These are phyloP conservation scores for Cheiracanthium punctorium DNA, from an alignment of 2,888 invertebrate genomes.

Conservation along the genomic window DNA sequence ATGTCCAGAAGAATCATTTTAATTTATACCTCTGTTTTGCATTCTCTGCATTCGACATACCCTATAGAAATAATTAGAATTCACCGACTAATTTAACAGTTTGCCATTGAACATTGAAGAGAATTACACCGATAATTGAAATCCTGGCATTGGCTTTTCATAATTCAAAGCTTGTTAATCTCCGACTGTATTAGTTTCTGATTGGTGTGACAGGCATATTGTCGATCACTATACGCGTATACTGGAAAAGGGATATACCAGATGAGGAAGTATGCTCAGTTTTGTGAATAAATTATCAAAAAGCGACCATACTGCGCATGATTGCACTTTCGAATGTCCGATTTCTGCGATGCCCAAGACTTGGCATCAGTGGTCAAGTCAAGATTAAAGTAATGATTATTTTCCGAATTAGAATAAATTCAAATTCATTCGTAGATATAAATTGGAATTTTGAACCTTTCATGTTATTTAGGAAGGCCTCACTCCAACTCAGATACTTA, in stretches of 20 bases:
- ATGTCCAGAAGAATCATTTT: neutral
- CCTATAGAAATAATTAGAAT: neutral
- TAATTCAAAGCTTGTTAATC: constrained; percentile 2
- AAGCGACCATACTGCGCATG: neutral
- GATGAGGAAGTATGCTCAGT: constrained; percentile 1
- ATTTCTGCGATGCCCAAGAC: too few relatives aligned
- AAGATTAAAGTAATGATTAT: too few relatives aligned
- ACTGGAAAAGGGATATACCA: neutral
- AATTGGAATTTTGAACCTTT: too few relatives aligned
- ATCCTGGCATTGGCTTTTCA: neutral
- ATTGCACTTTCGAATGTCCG: too few relatives aligned
- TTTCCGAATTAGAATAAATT: too few relatives aligned
- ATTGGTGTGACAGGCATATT: neutral
- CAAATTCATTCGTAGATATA: too few relatives aligned
- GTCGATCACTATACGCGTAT: neutral
- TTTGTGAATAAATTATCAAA: neutral
- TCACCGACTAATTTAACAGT: neutral
- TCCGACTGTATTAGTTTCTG: constrained; percentile 3
- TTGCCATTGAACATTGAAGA: neutral
- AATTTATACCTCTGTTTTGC: neutral
- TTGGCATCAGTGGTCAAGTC: too few relatives aligned
- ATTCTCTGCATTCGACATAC: neutral
- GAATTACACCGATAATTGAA: constrained; percentile 4
- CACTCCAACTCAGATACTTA: too few relatives aligned
- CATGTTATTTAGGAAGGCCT: too few relatives aligned